Conservation (phyloP, 2,113 vertebrate genomes). For the western clawed frog (Xenopus tropicalis) region UCB_Xtro_10.0 CM004448.2:41980001-41980500, state of each 20-base stretch:
- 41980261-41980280: slow-evolving; percentile 29
- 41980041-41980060: no score
- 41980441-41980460: neutral
- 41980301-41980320: slow-evolving; percentile 13
- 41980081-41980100: slow-evolving; percentile 1
- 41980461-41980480: no score
- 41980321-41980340: neutral
- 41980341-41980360: neutral
- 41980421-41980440: no score
- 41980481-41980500: no score
- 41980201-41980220: slow-evolving; percentile 15
- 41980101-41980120: slow-evolving; percentile 15
- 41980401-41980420: no score
- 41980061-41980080: neutral
- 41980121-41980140: slow-evolving; percentile 38
- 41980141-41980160: neutral
- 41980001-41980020: no score
- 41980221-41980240: slow-evolving; percentile 12
- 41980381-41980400: neutral
- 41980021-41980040: no score
- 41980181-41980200: slow-evolving; percentile 29
- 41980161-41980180: slow-evolving; percentile 16
- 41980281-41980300: slow-evolving; percentile 19
- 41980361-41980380: neutral
- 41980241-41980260: slow-evolving; percentile 4